Percentiles rank a stretch among this genome's conserved stretches.
phyloP scores from a whole-genome alignment of 2,113 vertebrate species.

The Typhlomys cinereus region DNA sequence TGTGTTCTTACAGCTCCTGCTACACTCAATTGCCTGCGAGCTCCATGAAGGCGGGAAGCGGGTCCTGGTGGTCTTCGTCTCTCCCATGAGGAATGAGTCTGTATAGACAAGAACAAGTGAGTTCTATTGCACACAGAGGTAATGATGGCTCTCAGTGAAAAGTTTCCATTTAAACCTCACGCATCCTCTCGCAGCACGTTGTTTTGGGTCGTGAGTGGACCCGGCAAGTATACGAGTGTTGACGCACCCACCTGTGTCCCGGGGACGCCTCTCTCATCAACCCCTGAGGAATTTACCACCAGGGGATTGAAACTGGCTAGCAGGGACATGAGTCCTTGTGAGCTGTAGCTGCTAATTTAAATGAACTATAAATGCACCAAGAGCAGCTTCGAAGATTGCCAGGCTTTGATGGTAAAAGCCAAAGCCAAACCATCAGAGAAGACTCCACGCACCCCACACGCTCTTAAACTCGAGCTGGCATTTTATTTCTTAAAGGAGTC shows the following conservation, averaged over 20 bases:
- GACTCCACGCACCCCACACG: accelerated
- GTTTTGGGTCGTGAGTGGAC: background rate
- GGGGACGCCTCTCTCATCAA: background rate
- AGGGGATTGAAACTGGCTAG: background rate
- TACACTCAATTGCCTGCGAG: background rate
- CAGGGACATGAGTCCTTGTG: background rate
- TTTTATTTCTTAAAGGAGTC: background rate
- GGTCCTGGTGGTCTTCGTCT: background rate
- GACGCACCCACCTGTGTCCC: background rate
- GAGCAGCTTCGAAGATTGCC: background rate
- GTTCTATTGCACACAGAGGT: background rate
- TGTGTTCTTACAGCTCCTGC: background rate
- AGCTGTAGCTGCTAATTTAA: background rate
- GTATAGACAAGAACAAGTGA: background rate
- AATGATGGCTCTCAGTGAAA: background rate
- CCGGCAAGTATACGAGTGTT: background rate
- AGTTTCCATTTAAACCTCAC: background rate
- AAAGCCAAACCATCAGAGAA: background rate
- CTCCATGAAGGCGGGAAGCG: background rate
- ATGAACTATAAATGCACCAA: background rate
- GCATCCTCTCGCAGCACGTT: accelerated
- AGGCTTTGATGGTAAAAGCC: background rate
- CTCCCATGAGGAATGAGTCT: background rate
- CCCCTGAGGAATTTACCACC: background rate
- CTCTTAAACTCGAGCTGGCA: background rate